Percentiles rank a stretch among this genome's conserved stretches.
These are phyloP conservation scores for Stenoptilia bipunctidactyla DNA, from an alignment of 2,888 invertebrate species.

Conservation along the genomic window DNA sequence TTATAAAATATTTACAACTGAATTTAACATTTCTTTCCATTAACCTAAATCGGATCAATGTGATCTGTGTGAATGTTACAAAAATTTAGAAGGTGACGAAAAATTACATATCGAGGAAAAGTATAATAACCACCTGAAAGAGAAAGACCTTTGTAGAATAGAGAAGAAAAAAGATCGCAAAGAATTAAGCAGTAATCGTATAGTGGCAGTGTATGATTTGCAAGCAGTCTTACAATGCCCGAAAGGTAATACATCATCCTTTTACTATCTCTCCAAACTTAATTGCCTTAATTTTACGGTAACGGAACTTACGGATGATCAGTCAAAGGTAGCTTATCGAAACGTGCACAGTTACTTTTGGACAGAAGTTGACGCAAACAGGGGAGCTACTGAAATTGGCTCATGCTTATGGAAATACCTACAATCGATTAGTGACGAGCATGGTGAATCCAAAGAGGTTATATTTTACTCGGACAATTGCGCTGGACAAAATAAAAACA, in stretches of 20 bases:
- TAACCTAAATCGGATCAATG: constrained; percentile 14
- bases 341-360: constrained; percentile 7
- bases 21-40: constrained; percentile 11
- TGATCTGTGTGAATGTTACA: constrained; percentile 6
- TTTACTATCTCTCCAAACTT: constrained; percentile 8
- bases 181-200: background rate
- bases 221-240: constrained; percentile 12
- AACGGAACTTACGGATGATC: constrained; percentile 4
- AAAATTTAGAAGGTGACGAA: constrained; percentile 5
- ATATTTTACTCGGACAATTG: constrained; percentile 22
- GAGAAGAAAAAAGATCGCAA: constrained; percentile 5
- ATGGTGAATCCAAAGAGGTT: constrained; percentile 3
- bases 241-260: constrained; percentile 8
- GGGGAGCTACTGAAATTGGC: constrained; percentile 10
- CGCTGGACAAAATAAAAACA: constrained; percentile 18
- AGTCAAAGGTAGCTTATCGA: constrained; percentile 3
- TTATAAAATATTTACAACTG: too few relatives aligned
- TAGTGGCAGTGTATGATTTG: constrained; percentile 6
- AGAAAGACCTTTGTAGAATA: constrained; percentile 3
- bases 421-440: constrained; percentile 2
- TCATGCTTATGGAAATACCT: constrained; percentile 8
- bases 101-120: constrained; percentile 2
- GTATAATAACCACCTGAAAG: too few relatives aligned
- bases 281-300: constrained; percentile 11
- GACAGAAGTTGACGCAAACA: constrained; percentile 8